Percentiles rank a stretch among this genome's conserved stretches.
Evolutionary conservation across 2,113 vertebrate species (phyloP).

Genomic region (Gadus macrocephalus): DNA sequence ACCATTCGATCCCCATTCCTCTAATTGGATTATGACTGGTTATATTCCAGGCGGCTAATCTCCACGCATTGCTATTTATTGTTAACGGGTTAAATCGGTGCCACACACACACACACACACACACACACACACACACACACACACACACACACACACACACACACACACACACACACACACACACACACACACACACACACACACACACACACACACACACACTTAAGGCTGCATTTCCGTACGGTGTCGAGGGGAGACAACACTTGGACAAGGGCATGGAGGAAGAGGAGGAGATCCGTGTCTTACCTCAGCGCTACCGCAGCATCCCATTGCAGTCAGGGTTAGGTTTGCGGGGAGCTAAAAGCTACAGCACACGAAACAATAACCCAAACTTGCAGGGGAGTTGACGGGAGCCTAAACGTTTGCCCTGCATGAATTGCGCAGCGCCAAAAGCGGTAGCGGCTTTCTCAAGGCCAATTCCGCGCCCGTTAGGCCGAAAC

Average conservation of each 20-base stretch:
- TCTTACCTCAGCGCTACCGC: constrained; percentile 77
- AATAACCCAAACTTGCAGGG: constrained; percentile 54
- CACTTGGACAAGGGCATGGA: not conserved
- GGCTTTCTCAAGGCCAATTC: constrained; percentile 20
- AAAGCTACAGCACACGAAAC: constrained; percentile 58
- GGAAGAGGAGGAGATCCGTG: not conserved
- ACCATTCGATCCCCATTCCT: too few species aligned
- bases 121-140: not conserved
- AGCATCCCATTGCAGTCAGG: constrained; percentile 78
- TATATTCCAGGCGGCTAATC: not conserved
- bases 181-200: too few species aligned
- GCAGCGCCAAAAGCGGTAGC: constrained; percentile 16
- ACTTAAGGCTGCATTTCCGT: too few species aligned
- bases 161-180: too few species aligned
- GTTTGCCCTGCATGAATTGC: constrained; percentile 52
- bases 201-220: too few species aligned
- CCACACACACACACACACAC: not conserved
- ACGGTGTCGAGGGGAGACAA: not conserved
- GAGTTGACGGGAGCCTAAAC: constrained; percentile 37
- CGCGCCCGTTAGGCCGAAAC: not conserved
- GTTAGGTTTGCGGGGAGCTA: constrained; percentile 57
- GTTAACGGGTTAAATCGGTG: not conserved
- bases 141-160: too few species aligned
- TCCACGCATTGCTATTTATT: not conserved
- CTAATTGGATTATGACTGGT: too few species aligned